These are phyloP conservation scores for Heliconius himera DNA, from an alignment of 1,140 invertebrate genomes.

Conservation along the genomic window DNA sequence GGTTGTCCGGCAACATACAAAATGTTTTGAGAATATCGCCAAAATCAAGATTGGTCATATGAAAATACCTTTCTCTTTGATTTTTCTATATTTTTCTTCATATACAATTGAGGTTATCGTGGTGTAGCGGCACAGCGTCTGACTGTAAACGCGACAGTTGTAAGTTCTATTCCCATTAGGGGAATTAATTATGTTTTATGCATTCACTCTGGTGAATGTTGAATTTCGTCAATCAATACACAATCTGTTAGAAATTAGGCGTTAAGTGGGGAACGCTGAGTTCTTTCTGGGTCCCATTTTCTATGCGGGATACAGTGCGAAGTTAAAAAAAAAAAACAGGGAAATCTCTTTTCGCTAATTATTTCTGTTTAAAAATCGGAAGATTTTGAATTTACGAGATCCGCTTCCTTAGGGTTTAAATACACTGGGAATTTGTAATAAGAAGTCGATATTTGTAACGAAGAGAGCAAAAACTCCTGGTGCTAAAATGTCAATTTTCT, in stretches of 20 bases:
- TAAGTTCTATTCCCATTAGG: neutral
- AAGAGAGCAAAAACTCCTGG: too few relatives aligned
- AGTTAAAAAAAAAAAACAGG: too few relatives aligned
- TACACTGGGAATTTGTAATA: too few relatives aligned
- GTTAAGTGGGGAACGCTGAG: neutral
- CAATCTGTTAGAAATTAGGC: neutral
- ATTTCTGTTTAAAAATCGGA: too few relatives aligned
- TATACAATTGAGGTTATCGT: neutral
- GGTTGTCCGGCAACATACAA: constrained; percentile 29
- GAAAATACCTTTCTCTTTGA: constrained; percentile 27
- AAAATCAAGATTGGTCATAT: constrained; percentile 24
- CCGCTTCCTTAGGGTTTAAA: too few relatives aligned
- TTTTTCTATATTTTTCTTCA: constrained; percentile 2
- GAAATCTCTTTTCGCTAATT: too few relatives aligned
- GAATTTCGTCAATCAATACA: neutral
- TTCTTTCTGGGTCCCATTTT: too few relatives aligned
- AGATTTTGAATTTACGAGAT: too few relatives aligned
- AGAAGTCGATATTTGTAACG: too few relatives aligned
- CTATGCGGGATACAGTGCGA: too few relatives aligned
- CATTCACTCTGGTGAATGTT: neutral
- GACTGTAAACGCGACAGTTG: neutral
- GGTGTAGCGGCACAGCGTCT: neutral
- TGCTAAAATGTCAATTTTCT: too few relatives aligned
- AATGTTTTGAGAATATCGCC: constrained; percentile 26
- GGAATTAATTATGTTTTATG: too few relatives aligned